Conservation (phyloP, 1,140 invertebrate species). For the Drosophila albomicans region DNA sequence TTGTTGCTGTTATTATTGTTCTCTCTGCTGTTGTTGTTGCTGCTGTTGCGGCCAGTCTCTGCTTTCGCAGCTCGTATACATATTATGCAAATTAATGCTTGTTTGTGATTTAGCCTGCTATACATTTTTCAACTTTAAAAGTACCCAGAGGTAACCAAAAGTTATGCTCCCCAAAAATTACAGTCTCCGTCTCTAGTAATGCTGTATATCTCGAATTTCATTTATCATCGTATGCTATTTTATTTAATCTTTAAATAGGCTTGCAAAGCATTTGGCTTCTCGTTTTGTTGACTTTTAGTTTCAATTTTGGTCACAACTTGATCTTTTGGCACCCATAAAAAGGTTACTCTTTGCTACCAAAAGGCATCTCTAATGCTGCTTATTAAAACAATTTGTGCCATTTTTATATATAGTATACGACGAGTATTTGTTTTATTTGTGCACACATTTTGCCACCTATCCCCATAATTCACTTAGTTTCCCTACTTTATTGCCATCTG, state of each 20-base stretch:
- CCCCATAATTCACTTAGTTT: conserved; percentile 66
- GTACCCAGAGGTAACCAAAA: conserved; percentile 29
- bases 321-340: conserved; percentile 6
- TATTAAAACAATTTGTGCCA: conserved; percentile 65
- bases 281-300: background rate
- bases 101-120: conserved; percentile 64
- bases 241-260: background rate
- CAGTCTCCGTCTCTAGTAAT: too few species aligned
- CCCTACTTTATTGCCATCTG: conserved; percentile 31
- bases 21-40: conserved; percentile 24
- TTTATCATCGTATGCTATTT: background rate
- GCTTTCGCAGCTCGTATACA: conserved; percentile 45
- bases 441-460: conserved; percentile 56
- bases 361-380: background rate
- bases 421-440: conserved; percentile 50
- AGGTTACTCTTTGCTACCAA: conserved; percentile 10
- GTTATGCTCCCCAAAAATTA: conserved; percentile 8
- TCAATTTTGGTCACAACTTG: background rate
- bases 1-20: conserved; percentile 3
- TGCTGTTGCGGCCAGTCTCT: conserved; percentile 48
- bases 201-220: background rate
- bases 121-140: conserved; percentile 34
- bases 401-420: background rate
- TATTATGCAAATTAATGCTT: conserved; percentile 81
- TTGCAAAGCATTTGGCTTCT: background rate